Conservation (phyloP, 1,140 invertebrate species). For the Heterodera schachtii region DNA sequence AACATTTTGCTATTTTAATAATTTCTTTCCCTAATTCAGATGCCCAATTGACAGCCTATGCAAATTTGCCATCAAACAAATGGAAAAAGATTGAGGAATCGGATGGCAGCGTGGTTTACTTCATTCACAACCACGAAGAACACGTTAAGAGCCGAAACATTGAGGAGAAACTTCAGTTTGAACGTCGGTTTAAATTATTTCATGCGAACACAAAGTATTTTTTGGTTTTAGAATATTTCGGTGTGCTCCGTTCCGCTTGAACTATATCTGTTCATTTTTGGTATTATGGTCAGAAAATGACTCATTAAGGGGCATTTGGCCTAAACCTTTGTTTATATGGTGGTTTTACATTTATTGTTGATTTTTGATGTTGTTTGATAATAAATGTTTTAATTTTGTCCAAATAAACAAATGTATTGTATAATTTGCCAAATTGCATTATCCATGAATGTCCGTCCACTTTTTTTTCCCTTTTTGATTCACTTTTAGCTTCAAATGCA, state of each 20-base stretch:
- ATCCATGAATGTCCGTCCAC: neutral
- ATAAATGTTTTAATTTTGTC: too few species aligned
- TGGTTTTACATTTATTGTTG: neutral
- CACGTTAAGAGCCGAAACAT: constrained; percentile 59
- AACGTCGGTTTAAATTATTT: constrained; percentile 41
- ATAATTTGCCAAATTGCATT: neutral
- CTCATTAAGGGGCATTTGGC: too few species aligned
- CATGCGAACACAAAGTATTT: neutral
- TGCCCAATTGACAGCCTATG: constrained; percentile 38
- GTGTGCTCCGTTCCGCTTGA: constrained; percentile 30
- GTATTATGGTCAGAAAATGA: too few species aligned
- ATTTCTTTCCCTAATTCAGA: constrained; percentile 28
- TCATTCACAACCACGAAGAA: constrained; percentile 57
- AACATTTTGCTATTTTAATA: too few species aligned
- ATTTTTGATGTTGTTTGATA: neutral
- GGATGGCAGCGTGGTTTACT: constrained; percentile 32
- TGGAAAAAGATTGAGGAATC: constrained; percentile 46
- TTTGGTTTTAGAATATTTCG: constrained; percentile 40
- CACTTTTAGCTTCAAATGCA: constrained; percentile 4
- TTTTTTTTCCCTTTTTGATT: neutral
- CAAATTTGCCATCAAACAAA: constrained; percentile 40
- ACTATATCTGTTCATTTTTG: neutral
- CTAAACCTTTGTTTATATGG: too few species aligned
- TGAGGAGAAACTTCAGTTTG: constrained; percentile 52
- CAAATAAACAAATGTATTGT: too few species aligned